These are phyloP conservation scores for Onthophagus sagittarius DNA, from an alignment of 2,888 invertebrate genomes.

Conservation along the genomic window DNA sequence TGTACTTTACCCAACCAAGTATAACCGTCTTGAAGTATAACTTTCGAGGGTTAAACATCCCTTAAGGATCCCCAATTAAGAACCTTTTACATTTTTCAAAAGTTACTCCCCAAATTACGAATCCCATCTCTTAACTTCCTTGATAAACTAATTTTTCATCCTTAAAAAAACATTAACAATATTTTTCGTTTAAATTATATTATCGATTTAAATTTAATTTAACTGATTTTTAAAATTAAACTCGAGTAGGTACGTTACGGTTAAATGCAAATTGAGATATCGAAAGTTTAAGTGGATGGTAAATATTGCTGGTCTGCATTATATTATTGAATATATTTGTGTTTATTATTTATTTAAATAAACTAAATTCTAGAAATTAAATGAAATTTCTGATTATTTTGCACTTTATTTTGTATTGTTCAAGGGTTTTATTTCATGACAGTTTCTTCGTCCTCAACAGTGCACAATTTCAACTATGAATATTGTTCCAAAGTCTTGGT, in stretches of 20 bases:
- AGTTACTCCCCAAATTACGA: neutral
- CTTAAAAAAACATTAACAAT: no score
- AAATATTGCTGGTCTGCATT: no score
- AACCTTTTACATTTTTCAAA: conserved; percentile 21
- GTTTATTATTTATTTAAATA: neutral
- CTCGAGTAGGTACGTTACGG: no score
- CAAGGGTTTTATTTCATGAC: neutral
- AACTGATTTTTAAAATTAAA: no score
- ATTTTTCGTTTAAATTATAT: no score
- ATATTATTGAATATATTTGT: no score
- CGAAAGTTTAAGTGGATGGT: neutral
- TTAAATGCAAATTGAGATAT: neutral
- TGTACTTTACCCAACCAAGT: neutral
- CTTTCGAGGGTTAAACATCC: conserved; percentile 4
- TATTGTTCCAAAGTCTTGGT: no score
- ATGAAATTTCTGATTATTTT: neutral
- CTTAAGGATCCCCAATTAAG: conserved; percentile 21
- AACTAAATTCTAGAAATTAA: neutral
- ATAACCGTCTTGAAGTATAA: neutral
- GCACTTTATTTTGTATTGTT: neutral
- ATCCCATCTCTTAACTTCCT: neutral
- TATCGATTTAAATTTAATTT: no score
- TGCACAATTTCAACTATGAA: no score
- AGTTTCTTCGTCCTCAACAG: no score
- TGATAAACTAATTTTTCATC: neutral